These are phyloP conservation scores for Caenorhabditis zanzibari DNA, from an alignment of 2,888 invertebrate species.

Conservation along the genomic window DNA sequence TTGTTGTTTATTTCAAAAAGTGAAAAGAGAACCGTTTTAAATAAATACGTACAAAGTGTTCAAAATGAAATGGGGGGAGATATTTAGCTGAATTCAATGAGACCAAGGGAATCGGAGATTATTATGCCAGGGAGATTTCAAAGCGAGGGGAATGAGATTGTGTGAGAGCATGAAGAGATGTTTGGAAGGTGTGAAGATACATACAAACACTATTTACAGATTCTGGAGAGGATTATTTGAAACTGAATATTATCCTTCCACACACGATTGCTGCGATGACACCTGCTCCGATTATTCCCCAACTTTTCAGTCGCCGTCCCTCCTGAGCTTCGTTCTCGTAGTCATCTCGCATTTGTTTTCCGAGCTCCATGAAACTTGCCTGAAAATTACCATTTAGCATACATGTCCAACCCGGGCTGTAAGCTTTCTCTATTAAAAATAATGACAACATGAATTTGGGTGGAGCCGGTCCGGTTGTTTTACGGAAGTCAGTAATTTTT, in stretches of 20 bases:
- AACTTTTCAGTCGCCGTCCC: constrained; percentile 19
- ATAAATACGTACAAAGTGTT: constrained; percentile 30
- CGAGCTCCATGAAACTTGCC: constrained; percentile 67
- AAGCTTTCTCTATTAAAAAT: too few relatives aligned
- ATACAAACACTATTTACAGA: constrained; percentile 41
- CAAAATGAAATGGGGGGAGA: constrained; percentile 2
- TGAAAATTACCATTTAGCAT: constrained; percentile 28
- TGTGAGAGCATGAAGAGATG: constrained; percentile 10
- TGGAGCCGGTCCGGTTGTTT: too few relatives aligned
- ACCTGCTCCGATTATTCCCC: constrained; percentile 51
- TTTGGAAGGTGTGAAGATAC: constrained; percentile 4
- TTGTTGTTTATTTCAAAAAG: constrained; percentile 15
- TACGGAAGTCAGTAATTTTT: too few relatives aligned
- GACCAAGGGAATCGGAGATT: constrained; percentile 29
- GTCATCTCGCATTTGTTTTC: constrained; percentile 44
- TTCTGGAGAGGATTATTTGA: constrained; percentile 4
- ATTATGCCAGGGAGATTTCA: constrained; percentile 16
- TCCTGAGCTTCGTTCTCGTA: constrained; percentile 27
- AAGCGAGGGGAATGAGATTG: constrained; percentile 27
- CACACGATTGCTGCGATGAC: constrained; percentile 54
- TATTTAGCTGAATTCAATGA: constrained; percentile 34
- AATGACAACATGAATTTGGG: too few relatives aligned
- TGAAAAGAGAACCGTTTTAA: constrained; percentile 40
- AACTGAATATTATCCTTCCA: constrained; percentile 47
- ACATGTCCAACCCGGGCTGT: too few relatives aligned